A percentile compares a stretch with the other conserved stretches of the same genome.
Conservation (phyloP, 2,888 invertebrate genomes). For the Drosophila leonis region DNA sequence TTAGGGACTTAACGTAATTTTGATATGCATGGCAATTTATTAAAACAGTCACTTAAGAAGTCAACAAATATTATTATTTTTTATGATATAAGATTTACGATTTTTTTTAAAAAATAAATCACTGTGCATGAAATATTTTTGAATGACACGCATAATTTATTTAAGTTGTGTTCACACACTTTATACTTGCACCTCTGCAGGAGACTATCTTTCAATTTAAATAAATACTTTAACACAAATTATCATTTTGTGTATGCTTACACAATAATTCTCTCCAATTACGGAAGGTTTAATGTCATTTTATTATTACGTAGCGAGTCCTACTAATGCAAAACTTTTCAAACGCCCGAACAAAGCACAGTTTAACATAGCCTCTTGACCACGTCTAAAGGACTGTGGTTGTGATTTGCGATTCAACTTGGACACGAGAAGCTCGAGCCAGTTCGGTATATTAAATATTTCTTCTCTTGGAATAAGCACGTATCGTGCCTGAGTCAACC, state of each 20-base stretch:
- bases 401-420: constrained; percentile 74
- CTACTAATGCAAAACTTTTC: constrained; percentile 8
- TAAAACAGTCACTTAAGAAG: background rate
- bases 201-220: background rate
- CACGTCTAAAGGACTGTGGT: constrained; percentile 79
- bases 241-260: constrained; percentile 5
- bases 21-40: background rate
- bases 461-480: constrained; percentile 70
- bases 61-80: background rate
- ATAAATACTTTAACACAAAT: background rate
- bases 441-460: constrained; percentile 65
- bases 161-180: background rate
- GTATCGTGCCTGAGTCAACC: constrained; percentile 37
- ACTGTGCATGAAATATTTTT: background rate
- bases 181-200: no score
- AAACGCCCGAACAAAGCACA: constrained; percentile 60
- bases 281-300: constrained; percentile 17
- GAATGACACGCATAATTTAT: background rate
- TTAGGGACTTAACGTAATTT: background rate
- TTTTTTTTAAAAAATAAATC: background rate
- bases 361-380: constrained; percentile 81
- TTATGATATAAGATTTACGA: background rate
- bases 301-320: constrained; percentile 10
- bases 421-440: constrained; percentile 39
- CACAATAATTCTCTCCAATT: background rate